Percentiles rank a stretch among this genome's conserved stretches.
These are phyloP conservation scores for Odontamblyopus lacepedii DNA, from an alignment of 2,797 vertebrate genomes.

Conservation along the genomic window DNA sequence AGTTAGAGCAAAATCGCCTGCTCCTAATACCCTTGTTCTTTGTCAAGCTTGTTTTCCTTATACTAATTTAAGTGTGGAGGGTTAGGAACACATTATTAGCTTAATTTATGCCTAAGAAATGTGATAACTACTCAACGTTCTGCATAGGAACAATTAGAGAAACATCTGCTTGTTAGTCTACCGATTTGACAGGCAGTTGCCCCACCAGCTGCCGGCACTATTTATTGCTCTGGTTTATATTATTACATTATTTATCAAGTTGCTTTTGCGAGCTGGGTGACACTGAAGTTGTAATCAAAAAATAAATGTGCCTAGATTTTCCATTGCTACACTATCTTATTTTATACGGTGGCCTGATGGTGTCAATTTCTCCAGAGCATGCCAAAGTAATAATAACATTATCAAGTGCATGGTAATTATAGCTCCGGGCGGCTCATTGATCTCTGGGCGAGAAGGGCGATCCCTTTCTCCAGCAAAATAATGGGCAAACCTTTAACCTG, in stretches of 20 bases:
- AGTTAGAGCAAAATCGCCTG: conserved; percentile 65
- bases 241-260: conserved; percentile 21
- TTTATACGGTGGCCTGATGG: conserved; percentile 37
- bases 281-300: not conserved
- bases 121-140: conserved; percentile 25
- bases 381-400: conserved; percentile 75
- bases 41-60: conserved; percentile 31
- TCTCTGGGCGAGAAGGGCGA: conserved; percentile 69
- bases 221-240: conserved; percentile 26
- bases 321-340: conserved; percentile 15
- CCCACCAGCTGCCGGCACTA: conserved; percentile 35
- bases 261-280: conserved; percentile 13
- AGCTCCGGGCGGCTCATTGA: conserved; percentile 78
- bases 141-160: conserved; percentile 40
- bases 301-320: conserved; percentile 8
- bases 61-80: conserved; percentile 2
- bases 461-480: conserved; percentile 74
- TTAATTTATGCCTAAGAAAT: conserved; percentile 22
- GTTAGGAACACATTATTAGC: conserved; percentile 19
- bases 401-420: conserved; percentile 76
- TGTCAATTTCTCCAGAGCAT: conserved; percentile 59
- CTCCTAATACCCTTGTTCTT: conserved; percentile 59
- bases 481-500: conserved; percentile 78
- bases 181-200: conserved; percentile 44
- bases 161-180: conserved; percentile 49